These are phyloP conservation scores for Parasteatoda tepidariorum DNA, from an alignment of 1,140 invertebrate species.

Conservation along the genomic window DNA sequence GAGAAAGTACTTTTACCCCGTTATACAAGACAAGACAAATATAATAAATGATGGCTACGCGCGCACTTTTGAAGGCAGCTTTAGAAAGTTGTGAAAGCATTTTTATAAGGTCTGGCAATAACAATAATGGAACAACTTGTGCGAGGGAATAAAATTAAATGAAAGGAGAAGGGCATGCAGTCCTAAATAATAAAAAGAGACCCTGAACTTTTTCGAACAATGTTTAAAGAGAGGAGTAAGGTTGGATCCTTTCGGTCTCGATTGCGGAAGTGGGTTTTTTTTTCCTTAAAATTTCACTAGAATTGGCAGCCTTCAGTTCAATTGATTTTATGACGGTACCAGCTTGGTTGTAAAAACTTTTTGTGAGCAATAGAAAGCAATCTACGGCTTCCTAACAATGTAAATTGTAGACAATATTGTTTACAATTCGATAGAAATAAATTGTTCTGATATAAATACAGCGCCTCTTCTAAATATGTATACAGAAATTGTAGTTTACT, in stretches of 20 bases:
- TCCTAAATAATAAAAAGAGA: background rate
- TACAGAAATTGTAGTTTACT: too few relatives aligned
- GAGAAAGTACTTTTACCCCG: too few relatives aligned
- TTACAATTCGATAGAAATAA: too few relatives aligned
- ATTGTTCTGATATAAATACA: too few relatives aligned
- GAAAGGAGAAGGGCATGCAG: background rate
- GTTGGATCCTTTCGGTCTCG: background rate
- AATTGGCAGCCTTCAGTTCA: too few relatives aligned
- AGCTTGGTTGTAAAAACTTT: background rate
- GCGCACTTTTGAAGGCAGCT: background rate
- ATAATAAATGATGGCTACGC: background rate
- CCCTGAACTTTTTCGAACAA: background rate
- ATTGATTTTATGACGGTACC: background rate
- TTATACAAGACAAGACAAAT: background rate
- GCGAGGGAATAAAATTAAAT: too few relatives aligned
- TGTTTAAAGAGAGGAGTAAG: background rate
- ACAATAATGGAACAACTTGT: background rate
- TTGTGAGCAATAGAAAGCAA: too few relatives aligned
- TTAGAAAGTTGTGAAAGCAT: background rate
- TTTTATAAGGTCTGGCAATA: background rate
- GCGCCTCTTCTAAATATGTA: too few relatives aligned
- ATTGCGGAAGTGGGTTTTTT: background rate
- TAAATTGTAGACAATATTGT: too few relatives aligned
- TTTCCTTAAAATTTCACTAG: too few relatives aligned
- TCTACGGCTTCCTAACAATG: too few relatives aligned